phyloP scores from a whole-genome alignment of 2,888 invertebrate genomes.

The Pilophorus perplexus region DNA sequence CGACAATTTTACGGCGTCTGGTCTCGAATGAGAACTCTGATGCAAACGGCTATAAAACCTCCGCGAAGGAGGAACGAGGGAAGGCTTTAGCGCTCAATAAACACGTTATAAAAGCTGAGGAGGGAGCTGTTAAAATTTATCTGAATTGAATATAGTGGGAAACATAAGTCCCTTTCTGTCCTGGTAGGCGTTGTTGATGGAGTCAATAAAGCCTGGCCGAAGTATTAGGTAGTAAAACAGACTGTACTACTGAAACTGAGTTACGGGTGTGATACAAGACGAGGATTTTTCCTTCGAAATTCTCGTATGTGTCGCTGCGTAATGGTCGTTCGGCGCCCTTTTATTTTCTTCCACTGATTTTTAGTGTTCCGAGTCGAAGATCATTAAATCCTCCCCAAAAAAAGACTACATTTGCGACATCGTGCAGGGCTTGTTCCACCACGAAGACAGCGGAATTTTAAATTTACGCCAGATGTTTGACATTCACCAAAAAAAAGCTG shows the following conservation, averaged over 20 bases:
- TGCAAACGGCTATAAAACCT: constrained; percentile 27
- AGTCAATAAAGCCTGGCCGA: constrained; percentile 30
- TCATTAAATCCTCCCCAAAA: too few species aligned
- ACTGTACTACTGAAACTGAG: constrained; percentile 19
- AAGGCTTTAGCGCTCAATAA: constrained; percentile 34
- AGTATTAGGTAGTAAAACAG: constrained; percentile 18
- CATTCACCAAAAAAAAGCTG: too few species aligned
- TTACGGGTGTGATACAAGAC: constrained; percentile 4
- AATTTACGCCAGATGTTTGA: too few species aligned
- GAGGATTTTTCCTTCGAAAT: too few species aligned
- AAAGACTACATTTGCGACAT: too few species aligned
- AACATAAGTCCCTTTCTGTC: constrained; percentile 33
- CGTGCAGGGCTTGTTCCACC: too few species aligned
- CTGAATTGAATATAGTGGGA: constrained; percentile 35
- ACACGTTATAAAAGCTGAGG: constrained; percentile 35
- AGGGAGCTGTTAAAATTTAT: constrained; percentile 35
- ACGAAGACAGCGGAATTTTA: too few species aligned
- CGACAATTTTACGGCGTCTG: constrained; percentile 39
- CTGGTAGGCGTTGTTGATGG: constrained; percentile 34
- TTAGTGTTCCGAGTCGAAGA: too few species aligned
- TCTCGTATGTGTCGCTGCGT: too few species aligned
- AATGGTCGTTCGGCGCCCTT: too few species aligned
- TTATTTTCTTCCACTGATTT: too few species aligned
- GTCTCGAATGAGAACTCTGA: constrained; percentile 13
- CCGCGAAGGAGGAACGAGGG: background rate